phyloP scores from a whole-genome alignment of 2,888 invertebrate species.

The Tanytarsus gracilentus region DNA sequence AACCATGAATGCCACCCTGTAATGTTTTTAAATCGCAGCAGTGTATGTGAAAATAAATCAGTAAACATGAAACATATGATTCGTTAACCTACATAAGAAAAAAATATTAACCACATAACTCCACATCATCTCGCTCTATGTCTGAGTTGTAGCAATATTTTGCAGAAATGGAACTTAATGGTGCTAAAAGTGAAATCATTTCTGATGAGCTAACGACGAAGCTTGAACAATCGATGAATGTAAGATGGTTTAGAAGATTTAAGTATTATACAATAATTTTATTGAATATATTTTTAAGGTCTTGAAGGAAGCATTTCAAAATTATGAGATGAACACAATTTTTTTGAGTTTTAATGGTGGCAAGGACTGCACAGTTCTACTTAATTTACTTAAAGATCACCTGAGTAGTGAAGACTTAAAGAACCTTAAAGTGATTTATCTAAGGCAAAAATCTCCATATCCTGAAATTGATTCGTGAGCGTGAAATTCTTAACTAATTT shows the following conservation, averaged over 20 bases:
- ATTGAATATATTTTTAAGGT: conserved; percentile 44
- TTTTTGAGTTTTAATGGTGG: conserved; percentile 96
- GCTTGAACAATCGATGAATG: background rate
- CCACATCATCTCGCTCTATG: no score
- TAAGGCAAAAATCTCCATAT: conserved; percentile 71
- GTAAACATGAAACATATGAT: no score
- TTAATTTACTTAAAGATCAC: conserved; percentile 53
- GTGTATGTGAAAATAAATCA: no score
- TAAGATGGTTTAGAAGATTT: background rate
- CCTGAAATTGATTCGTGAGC: conserved; percentile 77
- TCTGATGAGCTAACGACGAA: no score
- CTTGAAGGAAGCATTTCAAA: conserved; percentile 51
- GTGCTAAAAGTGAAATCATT: no score
- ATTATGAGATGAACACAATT: conserved; percentile 62
- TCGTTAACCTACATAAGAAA: no score
- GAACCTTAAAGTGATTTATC: conserved; percentile 64
- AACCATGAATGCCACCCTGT: no score
- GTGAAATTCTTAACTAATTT: no score
- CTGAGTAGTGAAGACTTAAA: conserved; percentile 40
- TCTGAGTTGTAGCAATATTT: no score
- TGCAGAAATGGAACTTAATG: no score
- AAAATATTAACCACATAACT: no score
- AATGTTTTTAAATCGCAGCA: no score
- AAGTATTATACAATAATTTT: background rate
- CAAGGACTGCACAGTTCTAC: conserved; percentile 91